A percentile compares a stretch with the other conserved stretches of the same genome.
Conservation (phyloP, 2,888 invertebrate genomes). For the Tipula vernalis region DNA sequence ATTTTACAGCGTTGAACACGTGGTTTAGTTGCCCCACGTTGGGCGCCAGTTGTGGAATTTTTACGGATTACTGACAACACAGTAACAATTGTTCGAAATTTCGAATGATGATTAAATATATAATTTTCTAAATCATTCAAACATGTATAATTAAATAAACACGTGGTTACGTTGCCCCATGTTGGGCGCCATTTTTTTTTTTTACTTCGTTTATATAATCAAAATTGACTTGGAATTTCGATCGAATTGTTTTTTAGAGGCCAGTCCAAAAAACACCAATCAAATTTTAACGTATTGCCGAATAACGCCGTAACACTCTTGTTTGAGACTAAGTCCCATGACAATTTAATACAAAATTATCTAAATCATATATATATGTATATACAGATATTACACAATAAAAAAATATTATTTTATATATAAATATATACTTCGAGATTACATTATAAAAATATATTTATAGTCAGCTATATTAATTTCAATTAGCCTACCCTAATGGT, state of each 20-base stretch:
- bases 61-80: no score
- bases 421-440: not conserved
- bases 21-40: no score
- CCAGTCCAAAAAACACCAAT: not conserved
- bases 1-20: no score
- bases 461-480: not conserved
- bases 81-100: no score
- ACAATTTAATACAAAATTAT: not conserved
- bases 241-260: not conserved
- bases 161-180: not conserved
- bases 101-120: no score
- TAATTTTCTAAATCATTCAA: no score
- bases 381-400: not conserved
- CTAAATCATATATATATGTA: not conserved
- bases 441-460: not conserved
- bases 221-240: not conserved
- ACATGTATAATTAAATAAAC: no score
- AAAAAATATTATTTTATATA: not conserved
- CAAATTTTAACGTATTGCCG: not conserved
- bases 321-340: not conserved
- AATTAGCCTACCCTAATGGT: not conserved
- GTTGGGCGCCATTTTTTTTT: not conserved
- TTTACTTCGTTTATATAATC: not conserved
- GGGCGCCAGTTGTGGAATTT: no score
- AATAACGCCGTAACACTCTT: not conserved